These are phyloP conservation scores for Alentia gelatinosa DNA, from an alignment of 2,888 invertebrate genomes.

Conservation along the genomic window DNA sequence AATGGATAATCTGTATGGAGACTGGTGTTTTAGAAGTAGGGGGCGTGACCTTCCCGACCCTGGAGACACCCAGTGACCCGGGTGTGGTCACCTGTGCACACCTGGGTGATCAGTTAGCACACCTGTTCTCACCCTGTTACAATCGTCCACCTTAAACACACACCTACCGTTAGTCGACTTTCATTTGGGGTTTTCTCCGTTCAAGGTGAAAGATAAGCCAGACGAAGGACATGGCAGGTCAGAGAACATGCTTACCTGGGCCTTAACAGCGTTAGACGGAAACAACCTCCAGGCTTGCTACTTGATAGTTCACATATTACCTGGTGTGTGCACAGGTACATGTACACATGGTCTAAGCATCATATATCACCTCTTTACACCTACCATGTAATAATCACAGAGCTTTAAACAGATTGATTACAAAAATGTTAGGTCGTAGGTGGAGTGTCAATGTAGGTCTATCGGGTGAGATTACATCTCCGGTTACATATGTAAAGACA, in stretches of 20 bases:
- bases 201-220: not conserved
- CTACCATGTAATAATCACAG: too few relatives aligned
- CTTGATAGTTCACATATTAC: not conserved
- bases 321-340: too few relatives aligned
- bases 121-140: not conserved
- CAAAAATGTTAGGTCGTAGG: too few relatives aligned
- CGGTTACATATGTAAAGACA: too few relatives aligned
- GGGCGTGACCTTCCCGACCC: not conserved
- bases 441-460: too few relatives aligned
- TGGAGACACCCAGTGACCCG: not conserved
- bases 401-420: too few relatives aligned
- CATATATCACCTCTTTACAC: too few relatives aligned
- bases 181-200: not conserved
- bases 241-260: not conserved
- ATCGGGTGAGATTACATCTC: too few relatives aligned
- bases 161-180: not conserved
- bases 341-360: too few relatives aligned
- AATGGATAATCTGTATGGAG: too few relatives aligned
- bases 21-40: too few relatives aligned
- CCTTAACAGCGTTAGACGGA: not conserved
- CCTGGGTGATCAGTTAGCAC: slow-evolving; percentile 6
- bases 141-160: not conserved
- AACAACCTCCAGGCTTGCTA: not conserved
- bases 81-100: slow-evolving; percentile 17
- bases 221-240: not conserved